Conservation (phyloP, 1,140 invertebrate species). For the Diplogasteroides magnus region DNA sequence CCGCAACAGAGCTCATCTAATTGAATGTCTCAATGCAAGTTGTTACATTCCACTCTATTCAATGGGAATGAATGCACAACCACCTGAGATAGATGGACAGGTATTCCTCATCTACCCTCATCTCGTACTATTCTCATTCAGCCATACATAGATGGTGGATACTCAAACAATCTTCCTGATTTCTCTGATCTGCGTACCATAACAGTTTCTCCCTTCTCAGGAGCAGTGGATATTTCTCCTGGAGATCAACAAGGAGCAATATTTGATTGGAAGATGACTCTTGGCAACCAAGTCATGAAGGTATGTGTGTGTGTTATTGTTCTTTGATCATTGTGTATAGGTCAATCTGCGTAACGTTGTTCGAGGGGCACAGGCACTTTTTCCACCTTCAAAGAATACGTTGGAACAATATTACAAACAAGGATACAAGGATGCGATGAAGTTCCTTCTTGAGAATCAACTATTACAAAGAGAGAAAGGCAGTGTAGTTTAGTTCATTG, state of each 20-base stretch:
- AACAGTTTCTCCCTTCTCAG: slow-evolving; percentile 57
- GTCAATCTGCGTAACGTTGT: slow-evolving; percentile 56
- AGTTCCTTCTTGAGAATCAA: slow-evolving; percentile 55
- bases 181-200: slow-evolving; percentile 56
- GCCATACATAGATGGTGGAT: slow-evolving; percentile 58
- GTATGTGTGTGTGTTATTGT: too few species aligned
- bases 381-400: slow-evolving; percentile 53
- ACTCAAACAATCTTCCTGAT: slow-evolving; percentile 57
- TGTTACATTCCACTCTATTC: slow-evolving; percentile 59
- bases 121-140: slow-evolving; percentile 36
- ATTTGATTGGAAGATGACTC: slow-evolving; percentile 25
- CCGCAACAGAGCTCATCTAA: slow-evolving; percentile 12
- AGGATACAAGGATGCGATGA: slow-evolving; percentile 56
- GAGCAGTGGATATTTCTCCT: slow-evolving; percentile 16
- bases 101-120: slow-evolving; percentile 22
- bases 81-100: slow-evolving; percentile 54
- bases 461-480: slow-evolving; percentile 47
- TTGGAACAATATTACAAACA: slow-evolving; percentile 55
- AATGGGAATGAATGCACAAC: slow-evolving; percentile 41
- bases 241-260: not conserved
- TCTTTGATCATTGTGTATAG: slow-evolving; percentile 52
- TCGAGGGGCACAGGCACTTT: slow-evolving; percentile 56
- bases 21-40: slow-evolving; percentile 55
- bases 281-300: slow-evolving; percentile 22
- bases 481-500: slow-evolving; percentile 26